A percentile compares a stretch with the other conserved stretches of the same genome.
These are phyloP conservation scores for Panagrolaimus sp. DNA, from an alignment of 1,140 invertebrate genomes.

Conservation along the genomic window DNA sequence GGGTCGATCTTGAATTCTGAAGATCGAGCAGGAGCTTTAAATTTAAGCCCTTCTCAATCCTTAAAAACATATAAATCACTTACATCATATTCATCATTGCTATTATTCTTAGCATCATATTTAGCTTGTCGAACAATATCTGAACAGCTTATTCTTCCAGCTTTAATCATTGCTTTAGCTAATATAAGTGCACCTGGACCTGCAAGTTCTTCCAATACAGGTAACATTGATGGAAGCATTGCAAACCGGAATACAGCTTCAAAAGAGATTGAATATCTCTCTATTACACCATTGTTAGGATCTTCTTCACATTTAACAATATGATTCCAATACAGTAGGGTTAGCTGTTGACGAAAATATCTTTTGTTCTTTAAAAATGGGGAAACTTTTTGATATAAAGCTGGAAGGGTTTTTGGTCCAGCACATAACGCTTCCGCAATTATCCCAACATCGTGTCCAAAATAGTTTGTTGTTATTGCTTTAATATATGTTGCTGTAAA, in stretches of 20 bases:
- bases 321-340: constrained; percentile 3
- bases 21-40: no score
- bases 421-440: neutral
- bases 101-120: neutral
- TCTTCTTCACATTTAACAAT: neutral
- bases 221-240: constrained; percentile 8
- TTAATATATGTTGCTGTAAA: constrained; percentile 1
- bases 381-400: neutral
- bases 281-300: neutral
- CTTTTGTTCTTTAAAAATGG: neutral
- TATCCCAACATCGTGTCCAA: constrained; percentile 7
- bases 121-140: constrained; percentile 1
- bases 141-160: neutral
- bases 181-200: neutral
- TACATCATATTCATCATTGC: neutral
- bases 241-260: constrained; percentile 1
- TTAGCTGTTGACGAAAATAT: neutral
- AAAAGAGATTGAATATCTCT: neutral
- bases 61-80: neutral
- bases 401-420: neutral
- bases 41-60: no score
- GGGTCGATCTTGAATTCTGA: no score
- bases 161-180: neutral
- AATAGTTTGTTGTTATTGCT: neutral
- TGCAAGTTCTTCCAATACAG: constrained; percentile 6